Evolutionary conservation across 2,113 vertebrate genomes (phyloP), one percentile per base, ranked within the genome.

Genomic region (Stomatorhinus ivindoensis): DNA sequence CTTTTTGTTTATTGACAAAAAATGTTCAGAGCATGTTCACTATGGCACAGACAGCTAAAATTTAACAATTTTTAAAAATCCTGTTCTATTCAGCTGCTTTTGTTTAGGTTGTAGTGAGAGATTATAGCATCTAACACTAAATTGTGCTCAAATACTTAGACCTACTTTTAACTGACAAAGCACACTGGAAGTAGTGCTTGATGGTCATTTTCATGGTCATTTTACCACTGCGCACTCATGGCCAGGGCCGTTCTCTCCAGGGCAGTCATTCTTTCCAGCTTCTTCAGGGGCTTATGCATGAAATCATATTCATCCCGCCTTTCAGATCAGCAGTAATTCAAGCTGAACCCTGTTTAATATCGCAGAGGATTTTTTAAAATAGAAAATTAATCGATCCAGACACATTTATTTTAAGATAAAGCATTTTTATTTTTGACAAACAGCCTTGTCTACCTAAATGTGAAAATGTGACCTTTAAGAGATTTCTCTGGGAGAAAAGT

Each of bases 401-500:
- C 76, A 89, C 76, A 58, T 83, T 83, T 89, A 89, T 89, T 84
- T 84, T 89, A 84, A 89, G 88, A 82, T 82, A 50, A 89, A 84
- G 31, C 48, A 84, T 84, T 89, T 89, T 89, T 89, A 89, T 58
- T 53, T 83, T 89, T 55, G 76, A 85, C 88, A 84, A 89, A 61
- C 80, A 61, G 80, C 51, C 88, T 80, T 88, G 88, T 88, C 88
- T 88, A 35, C 65, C 21, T 89, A 85, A 85, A 84, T 89, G 88
- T 85, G 88, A 89, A 89, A 85, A 47, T 47, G 53, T 89, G 88
- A 89, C 88, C 88, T 89, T 89, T 89, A 47, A 85, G 76, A 84
- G 80, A 89, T 55, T 89, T 39, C 51, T 89, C 21, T 24, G 3
- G 91, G 88, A 90, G 92, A 90, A 92, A 91, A 90, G 91, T 88